Evolutionary conservation across 53 echinoderm and acorn worm species (phyloP), one percentile per base, ranked within the genome.

Genomic region (Mesocentrotus franciscanus): DNA sequence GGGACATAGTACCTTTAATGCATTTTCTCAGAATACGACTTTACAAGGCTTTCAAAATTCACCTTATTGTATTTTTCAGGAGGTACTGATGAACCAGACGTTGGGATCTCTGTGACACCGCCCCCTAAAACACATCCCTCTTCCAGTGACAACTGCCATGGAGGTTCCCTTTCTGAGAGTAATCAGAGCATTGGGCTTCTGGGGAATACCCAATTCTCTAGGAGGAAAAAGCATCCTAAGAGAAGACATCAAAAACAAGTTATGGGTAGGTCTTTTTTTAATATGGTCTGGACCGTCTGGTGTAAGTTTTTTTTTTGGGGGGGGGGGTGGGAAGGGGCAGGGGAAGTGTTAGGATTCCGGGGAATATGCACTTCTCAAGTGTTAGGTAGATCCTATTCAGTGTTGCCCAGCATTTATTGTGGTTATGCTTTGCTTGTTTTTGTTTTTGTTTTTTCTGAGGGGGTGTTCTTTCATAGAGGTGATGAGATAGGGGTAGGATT

Each of bases 11-110:
- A n/a, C n/a, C n/a, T n/a, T n/a, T 60, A 61, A 61, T 61, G 0
- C 61, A 61, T 61, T 61, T 15, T 61, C 61, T 61, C 15, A 15
- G 13, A 71, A 26, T 8, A 71, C 32, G 30, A 10, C 75, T 75
- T 75, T 20, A 2, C 18, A 66, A 66, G 24, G 17, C 66, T 14
- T 16, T 14, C 13, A 60, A 60, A 62, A 14, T 62, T 72, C 72
- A 29, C 10, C 26, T 8, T 20, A 72, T 72, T 72, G 26, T 72
- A 72, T 55, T 94, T 59, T 61, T 30, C 61, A 94, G 94, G 61
- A 58, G 94, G 94, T 34, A 83, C 61, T 32, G 94, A 94, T 83
- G 94, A 94, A 13, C 83, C 94, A 12, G 94, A 94, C 26, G 81
- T 60, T 58, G 94, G 94, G 58, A 84, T 94, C 84, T 84, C 94